A percentile compares a stretch with the other conserved stretches of the same genome.
Evolutionary conservation across 2,113 vertebrate genomes (phyloP).

Genomic region (Antechinus stuartii): DNA sequence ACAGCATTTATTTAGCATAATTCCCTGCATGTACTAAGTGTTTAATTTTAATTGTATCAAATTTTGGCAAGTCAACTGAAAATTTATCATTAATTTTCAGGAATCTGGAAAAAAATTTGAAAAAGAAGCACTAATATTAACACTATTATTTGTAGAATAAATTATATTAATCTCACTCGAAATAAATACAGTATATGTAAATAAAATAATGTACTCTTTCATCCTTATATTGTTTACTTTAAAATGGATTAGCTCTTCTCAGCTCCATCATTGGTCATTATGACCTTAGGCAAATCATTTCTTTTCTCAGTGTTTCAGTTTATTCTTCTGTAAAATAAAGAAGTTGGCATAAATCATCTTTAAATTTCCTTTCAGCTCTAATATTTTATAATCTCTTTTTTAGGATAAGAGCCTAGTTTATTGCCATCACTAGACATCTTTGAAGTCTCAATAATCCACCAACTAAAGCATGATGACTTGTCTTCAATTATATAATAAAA

Average conservation of each 20-base stretch:
- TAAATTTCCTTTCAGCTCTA: not conserved
- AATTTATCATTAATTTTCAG: not conserved
- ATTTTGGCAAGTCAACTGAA: not conserved
- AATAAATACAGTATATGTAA: constrained; percentile 20
- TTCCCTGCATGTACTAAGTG: not conserved
- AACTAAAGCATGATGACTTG: not conserved
- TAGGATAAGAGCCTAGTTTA: not conserved
- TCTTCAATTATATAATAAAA: not conserved
- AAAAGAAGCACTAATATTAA: not conserved
- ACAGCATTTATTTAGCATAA: not conserved
- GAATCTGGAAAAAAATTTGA: not conserved
- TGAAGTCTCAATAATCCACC: not conserved
- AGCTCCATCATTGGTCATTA: not conserved
- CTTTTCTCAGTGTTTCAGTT: not conserved
- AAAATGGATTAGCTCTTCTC: not conserved
- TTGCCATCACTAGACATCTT: not conserved
- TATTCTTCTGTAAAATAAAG: not conserved
- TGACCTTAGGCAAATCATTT: not conserved
- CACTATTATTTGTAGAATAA: constrained; percentile 1
- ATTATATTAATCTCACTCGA: not conserved
- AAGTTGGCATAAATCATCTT: not conserved
- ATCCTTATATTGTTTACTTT: not conserved
- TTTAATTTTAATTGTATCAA: not conserved
- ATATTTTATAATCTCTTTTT: not conserved
- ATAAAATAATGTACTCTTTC: not conserved